These are phyloP conservation scores for Oxytorus armatus DNA, from an alignment of 2,888 invertebrate species.

Conservation along the genomic window DNA sequence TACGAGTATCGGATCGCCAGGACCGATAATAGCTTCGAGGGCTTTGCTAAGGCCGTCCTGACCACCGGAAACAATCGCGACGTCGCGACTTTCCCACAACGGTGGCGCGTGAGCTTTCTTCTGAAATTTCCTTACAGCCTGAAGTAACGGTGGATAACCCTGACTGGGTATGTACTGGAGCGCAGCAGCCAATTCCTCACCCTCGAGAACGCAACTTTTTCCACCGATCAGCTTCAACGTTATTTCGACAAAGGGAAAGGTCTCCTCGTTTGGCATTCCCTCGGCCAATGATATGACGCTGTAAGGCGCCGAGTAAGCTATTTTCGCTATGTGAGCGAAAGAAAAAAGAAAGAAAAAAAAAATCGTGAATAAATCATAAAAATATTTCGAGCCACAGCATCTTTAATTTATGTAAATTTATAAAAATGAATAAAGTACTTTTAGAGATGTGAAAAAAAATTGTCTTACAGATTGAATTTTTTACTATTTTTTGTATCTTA, in stretches of 20 bases:
- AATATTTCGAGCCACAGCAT: too few relatives aligned
- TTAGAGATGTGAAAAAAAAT: too few relatives aligned
- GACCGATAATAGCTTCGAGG: conserved; percentile 89
- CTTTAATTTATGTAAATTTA: too few relatives aligned
- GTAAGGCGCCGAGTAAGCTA: conserved; percentile 85
- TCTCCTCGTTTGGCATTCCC: conserved; percentile 90
- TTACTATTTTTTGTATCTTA: too few relatives aligned
- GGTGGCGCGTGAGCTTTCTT: conserved; percentile 89
- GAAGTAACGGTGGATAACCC: conserved; percentile 86
- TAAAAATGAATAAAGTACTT: too few relatives aligned
- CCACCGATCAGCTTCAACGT: conserved; percentile 87
- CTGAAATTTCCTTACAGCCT: conserved; percentile 88
- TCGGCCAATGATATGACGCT: conserved; percentile 88
- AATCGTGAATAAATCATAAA: background rate
- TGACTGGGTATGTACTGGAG: conserved; percentile 91
- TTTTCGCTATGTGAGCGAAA: too few relatives aligned
- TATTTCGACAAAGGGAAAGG: conserved; percentile 89
- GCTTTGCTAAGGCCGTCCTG: conserved; percentile 92
- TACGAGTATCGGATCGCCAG: conserved; percentile 89
- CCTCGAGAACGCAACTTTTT: conserved; percentile 85
- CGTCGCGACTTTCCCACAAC: conserved; percentile 86
- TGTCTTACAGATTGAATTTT: too few relatives aligned
- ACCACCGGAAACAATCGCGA: conserved; percentile 90
- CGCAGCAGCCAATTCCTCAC: conserved; percentile 87
- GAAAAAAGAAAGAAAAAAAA: too few relatives aligned